These are phyloP conservation scores for Tuta absoluta DNA, from an alignment of 2,888 invertebrate species.

Conservation along the genomic window DNA sequence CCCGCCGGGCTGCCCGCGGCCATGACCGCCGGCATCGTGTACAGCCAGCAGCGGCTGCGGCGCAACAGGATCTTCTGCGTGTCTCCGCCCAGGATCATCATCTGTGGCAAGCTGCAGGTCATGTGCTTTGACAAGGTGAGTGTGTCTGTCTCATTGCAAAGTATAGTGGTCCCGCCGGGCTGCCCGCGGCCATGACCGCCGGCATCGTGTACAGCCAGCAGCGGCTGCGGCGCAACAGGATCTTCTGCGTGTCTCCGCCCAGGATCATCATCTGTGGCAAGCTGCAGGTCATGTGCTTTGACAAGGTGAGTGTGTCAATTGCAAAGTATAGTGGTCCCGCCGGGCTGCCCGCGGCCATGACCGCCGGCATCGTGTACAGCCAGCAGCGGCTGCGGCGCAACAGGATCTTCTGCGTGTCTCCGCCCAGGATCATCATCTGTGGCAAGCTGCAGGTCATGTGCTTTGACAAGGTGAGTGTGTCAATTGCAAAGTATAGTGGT, in stretches of 20 bases:
- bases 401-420: constrained; percentile 89
- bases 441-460: constrained; percentile 91
- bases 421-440: constrained; percentile 88
- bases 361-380: constrained; percentile 89
- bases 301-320: constrained; percentile 83
- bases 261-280: constrained; percentile 90
- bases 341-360: constrained; percentile 95
- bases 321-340: constrained; percentile 89
- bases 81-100: constrained; percentile 88
- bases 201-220: constrained; percentile 90
- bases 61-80: constrained; percentile 88
- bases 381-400: constrained; percentile 85
- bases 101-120: constrained; percentile 89
- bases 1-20: constrained; percentile 96
- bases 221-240: constrained; percentile 83
- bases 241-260: constrained; percentile 90
- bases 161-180: constrained; percentile 93
- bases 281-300: constrained; percentile 92
- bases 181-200: constrained; percentile 94
- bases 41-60: constrained; percentile 87
- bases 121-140: constrained; percentile 95
- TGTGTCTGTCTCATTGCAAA: too few relatives aligned
- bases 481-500: constrained; percentile 84
- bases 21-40: constrained; percentile 90
- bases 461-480: constrained; percentile 88